Conservation (phyloP, 2,113 vertebrate genomes). For the Echinops telfairi region DNA sequence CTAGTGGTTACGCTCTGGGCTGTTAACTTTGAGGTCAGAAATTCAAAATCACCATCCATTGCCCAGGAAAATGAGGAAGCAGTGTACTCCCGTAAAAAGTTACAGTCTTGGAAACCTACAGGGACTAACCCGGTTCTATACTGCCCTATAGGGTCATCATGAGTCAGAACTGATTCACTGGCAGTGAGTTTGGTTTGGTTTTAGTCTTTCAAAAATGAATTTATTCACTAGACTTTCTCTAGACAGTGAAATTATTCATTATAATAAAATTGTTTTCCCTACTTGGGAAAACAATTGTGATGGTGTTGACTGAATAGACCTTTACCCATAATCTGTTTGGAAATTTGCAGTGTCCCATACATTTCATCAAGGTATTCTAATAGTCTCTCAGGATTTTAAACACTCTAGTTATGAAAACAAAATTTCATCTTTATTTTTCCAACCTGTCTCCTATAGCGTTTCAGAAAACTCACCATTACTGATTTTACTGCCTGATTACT, state of each 20-base stretch:
- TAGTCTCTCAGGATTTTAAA: conserved; percentile 87
- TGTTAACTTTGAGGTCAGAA: too few relatives aligned
- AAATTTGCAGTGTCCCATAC: conserved; percentile 83
- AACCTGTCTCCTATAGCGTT: conserved; percentile 88
- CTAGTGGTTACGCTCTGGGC: too few relatives aligned
- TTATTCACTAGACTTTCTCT: too few relatives aligned
- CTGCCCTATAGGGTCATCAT: too few relatives aligned
- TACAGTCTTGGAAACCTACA: too few relatives aligned
- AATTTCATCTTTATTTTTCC: conserved; percentile 90
- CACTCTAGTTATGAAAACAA: conserved; percentile 89
- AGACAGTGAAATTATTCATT: conserved; percentile 12
- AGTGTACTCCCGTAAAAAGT: too few relatives aligned
- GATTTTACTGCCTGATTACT: conserved; percentile 87
- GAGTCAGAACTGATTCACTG: too few relatives aligned
- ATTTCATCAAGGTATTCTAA: conserved; percentile 84
- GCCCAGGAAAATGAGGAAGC: too few relatives aligned
- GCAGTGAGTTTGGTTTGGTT: too few relatives aligned
- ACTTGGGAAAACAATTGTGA: conserved; percentile 66
- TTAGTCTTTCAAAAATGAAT: too few relatives aligned
- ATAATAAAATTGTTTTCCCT: conserved; percentile 75
- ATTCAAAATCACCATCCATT: too few relatives aligned
- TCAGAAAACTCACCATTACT: conserved; percentile 86
- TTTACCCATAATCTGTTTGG: conserved; percentile 81
- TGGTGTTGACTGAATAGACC: conserved; percentile 79
- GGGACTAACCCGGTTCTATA: too few relatives aligned